Evolutionary conservation across 2,113 vertebrate genomes (phyloP).

Genomic region (Gymnocephalus cernua): DNA sequence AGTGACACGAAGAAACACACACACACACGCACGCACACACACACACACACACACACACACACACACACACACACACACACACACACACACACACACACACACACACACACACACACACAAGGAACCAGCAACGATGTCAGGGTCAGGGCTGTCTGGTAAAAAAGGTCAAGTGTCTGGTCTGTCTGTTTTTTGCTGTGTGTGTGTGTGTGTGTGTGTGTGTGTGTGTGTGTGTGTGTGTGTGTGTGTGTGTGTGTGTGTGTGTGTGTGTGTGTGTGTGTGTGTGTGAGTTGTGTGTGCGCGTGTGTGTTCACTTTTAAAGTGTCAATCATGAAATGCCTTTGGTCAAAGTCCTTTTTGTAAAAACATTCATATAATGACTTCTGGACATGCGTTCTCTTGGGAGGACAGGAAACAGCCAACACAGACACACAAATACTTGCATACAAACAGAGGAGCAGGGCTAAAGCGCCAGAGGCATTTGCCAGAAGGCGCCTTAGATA

Average conservation of each 20-base stretch:
- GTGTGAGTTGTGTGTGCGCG: constrained; percentile 30
- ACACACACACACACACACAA: neutral
- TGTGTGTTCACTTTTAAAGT: constrained; percentile 23
- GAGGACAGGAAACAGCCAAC: constrained; percentile 1
- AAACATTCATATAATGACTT: constrained; percentile 40
- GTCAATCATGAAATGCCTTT: constrained; percentile 12
- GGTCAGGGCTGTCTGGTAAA: constrained; percentile 73
- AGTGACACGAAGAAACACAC: constrained; percentile 34
- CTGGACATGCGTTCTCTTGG: constrained; percentile 11
- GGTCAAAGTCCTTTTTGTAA: neutral
- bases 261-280: neutral
- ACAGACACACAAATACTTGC: constrained; percentile 30
- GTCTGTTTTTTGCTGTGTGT: constrained; percentile 47
- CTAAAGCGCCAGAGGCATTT: constrained; percentile 41
- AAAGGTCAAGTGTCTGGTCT: constrained; percentile 79
- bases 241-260: too few relatives aligned
- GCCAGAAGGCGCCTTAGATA: constrained; percentile 61
- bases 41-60: constrained; percentile 27
- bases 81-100: neutral
- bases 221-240: too few relatives aligned
- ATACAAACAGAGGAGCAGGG: constrained; percentile 43
- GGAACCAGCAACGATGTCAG: constrained; percentile 50
- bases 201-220: too few relatives aligned
- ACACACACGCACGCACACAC: constrained; percentile 12
- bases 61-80: constrained; percentile 10